Evolutionary conservation across 2,888 invertebrate species (phyloP), one percentile per base, ranked within the genome.

Genomic region (Clusia tigrina): DNA sequence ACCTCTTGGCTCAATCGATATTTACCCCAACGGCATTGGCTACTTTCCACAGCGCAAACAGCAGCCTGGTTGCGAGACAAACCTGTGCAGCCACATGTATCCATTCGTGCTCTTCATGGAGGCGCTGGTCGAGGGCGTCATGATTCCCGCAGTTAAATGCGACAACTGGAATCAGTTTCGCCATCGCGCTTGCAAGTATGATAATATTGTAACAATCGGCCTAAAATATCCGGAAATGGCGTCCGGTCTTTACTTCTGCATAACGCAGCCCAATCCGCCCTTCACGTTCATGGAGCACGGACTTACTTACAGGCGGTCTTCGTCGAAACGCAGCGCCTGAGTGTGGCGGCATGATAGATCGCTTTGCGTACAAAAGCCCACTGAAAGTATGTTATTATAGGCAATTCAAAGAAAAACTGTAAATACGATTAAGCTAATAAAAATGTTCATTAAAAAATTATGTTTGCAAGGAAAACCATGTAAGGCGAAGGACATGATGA

Each of bases 21-120:
- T 81, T 18, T 81, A 81, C 68, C 81, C 81, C 3, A 81, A 81
- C 67, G 82, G 81, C 17, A 75, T 78, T 53, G 82, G 80, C 1
- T 75, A 71, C 37, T 77, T 73, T 60, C 77, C 77, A 2, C 64
- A 75, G 0, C 69, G 76, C n/a, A 80, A 74, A 52, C 66, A 75
- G 0, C 82, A 81, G 52, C 82, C 82, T 1, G 81, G 82, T 54
- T 81, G 82, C 57, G 67, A 70, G 23, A 74, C 68, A 6, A 77
- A 71, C 1, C 66, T 78, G 32, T 81, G 82, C 63, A 80, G 78
- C 37, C 81, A 81, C 51, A 77, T 80, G 70, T 81, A 80, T 52
- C 74, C 82, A 0, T 80, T 81, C 58, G 63, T 78, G 1, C 61
- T 81, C 1, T 81, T 81, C 58, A 78, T 81, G 74, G 81, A 81